Conservation (phyloP, 2,113 vertebrate species). For the Anolis sagrei region DNA sequence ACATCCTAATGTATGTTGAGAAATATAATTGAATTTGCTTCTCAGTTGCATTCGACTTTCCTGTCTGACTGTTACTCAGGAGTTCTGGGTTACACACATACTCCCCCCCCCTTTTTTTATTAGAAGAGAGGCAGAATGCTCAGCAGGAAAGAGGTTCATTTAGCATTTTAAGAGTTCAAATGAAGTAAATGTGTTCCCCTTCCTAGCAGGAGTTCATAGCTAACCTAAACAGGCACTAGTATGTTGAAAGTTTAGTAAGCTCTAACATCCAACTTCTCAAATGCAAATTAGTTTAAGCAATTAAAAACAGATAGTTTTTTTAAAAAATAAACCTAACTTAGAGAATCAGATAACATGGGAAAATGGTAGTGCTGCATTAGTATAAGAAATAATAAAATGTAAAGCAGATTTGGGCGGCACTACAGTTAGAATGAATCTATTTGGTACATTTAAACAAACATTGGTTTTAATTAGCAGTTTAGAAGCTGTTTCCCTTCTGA, state of each 20-base stretch:
- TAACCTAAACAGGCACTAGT: not conserved
- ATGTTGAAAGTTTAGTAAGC: conserved; percentile 10
- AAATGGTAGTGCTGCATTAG: not conserved
- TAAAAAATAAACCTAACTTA: conserved; percentile 12
- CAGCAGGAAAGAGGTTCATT: conserved; percentile 13
- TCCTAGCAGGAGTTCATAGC: not conserved
- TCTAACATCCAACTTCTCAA: conserved; percentile 26
- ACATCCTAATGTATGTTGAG: conserved; percentile 27
- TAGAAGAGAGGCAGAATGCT: conserved; percentile 15
- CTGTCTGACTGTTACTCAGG: conserved; percentile 11
- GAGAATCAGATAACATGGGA: not conserved
- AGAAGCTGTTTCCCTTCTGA: not conserved
- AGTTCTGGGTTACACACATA: conserved; percentile 2
- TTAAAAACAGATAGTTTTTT: not conserved
- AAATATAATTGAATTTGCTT: conserved; percentile 30
- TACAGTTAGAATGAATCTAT: not conserved
- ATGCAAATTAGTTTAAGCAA: not conserved
- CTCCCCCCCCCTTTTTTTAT: not conserved
- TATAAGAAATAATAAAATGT: conserved; percentile 1
- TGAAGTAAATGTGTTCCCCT: conserved; percentile 21
- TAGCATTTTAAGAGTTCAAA: conserved; percentile 27
- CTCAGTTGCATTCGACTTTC: not conserved
- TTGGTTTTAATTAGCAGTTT: not conserved
- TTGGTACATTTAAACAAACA: conserved; percentile 18
- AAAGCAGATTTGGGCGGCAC: not conserved